Conservation (phyloP, 2,888 invertebrate genomes). For the Podabrus alpinus region DNA sequence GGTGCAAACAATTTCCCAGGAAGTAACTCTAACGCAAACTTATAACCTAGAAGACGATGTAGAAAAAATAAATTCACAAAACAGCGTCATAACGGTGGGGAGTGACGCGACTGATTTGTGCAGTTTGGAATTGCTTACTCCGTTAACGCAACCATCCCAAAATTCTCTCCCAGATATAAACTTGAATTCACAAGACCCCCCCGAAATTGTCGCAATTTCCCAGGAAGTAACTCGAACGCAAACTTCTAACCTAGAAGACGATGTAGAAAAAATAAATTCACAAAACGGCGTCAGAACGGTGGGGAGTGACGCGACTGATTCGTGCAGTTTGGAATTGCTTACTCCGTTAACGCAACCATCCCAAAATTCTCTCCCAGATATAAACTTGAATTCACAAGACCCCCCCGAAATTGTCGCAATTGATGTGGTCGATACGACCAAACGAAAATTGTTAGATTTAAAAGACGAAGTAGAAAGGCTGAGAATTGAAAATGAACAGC, state of each 20-base stretch:
- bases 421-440: background rate
- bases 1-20: background rate
- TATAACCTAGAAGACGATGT: background rate
- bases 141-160: background rate
- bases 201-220: too few species aligned
- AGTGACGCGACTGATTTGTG: background rate
- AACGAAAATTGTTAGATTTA: slow-evolving; percentile 16
- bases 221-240: background rate
- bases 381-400: background rate
- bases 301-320: background rate
- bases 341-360: background rate
- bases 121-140: background rate
- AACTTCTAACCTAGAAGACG: background rate
- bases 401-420: background rate
- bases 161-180: background rate
- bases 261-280: background rate
- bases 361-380: background rate
- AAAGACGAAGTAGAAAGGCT: slow-evolving; percentile 24
- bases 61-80: background rate
- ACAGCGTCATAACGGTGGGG: background rate
- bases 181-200: background rate
- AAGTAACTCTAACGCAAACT: background rate
- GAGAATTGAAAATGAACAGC: slow-evolving; percentile 22
- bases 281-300: background rate
- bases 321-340: background rate